Evolutionary conservation across 2,888 invertebrate species (phyloP).

Genomic region (Trilocha varians): DNA sequence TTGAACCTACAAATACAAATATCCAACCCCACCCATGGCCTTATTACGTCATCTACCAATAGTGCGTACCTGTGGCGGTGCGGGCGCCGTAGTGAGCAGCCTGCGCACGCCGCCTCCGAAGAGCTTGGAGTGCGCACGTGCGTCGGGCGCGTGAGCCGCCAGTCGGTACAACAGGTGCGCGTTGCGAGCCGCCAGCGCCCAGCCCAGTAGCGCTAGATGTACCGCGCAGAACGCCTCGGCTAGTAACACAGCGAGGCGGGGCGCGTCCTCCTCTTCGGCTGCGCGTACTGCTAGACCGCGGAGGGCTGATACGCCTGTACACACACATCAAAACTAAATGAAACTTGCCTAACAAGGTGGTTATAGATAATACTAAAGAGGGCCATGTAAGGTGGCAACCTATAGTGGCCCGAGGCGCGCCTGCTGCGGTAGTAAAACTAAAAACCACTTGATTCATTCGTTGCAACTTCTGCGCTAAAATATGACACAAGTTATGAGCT

Average conservation of each 20-base stretch:
- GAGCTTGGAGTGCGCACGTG: slow-evolving; percentile 84
- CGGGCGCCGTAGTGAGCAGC: slow-evolving; percentile 84
- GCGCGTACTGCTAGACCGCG: slow-evolving; percentile 92
- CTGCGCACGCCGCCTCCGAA: slow-evolving; percentile 94
- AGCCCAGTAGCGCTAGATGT: slow-evolving; percentile 92
- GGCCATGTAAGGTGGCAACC: no score
- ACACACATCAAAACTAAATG: neutral
- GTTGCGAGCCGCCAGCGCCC: slow-evolving; percentile 94
- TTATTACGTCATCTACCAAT: neutral
- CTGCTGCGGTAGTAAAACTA: no score
- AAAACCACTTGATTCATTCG: no score
- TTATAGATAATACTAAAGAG: no score
- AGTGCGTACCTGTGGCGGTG: slow-evolving; percentile 42
- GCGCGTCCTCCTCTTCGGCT: slow-evolving; percentile 94
- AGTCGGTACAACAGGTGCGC: slow-evolving; percentile 92
- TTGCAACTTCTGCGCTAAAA: no score
- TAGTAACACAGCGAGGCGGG: slow-evolving; percentile 90
- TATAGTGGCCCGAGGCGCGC: no score
- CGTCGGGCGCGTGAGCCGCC: slow-evolving; percentile 85
- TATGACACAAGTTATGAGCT: no score
- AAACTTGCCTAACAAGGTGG: neutral
- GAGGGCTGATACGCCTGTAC: slow-evolving; percentile 86
- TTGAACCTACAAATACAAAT: no score
- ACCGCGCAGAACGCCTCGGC: slow-evolving; percentile 96
- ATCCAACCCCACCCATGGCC: no score